These are phyloP conservation scores for Trachythela sp. DNA, from an alignment of 64 coral and sea anemone genomes.

Conservation along the genomic window DNA sequence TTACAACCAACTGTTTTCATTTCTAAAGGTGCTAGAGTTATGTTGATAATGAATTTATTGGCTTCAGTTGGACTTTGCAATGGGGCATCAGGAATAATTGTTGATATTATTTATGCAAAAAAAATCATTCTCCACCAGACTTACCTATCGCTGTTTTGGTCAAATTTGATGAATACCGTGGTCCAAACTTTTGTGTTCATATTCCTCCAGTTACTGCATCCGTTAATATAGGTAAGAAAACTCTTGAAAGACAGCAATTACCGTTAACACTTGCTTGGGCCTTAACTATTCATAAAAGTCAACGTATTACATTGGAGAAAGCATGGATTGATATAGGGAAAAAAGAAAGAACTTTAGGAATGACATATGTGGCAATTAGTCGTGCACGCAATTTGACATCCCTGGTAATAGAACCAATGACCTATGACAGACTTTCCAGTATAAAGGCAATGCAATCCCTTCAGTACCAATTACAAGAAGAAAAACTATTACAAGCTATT, in stretches of 20 bases:
- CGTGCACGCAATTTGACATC: slow-evolving; percentile 2
- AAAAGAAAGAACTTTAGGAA: slow-evolving; percentile 15
- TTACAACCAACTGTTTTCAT: neutral
- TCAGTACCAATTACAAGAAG: neutral
- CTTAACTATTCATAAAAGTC: neutral
- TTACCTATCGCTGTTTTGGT: slow-evolving; percentile 5
- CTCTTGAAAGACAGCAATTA: neutral
- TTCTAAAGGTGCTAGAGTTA: slow-evolving; percentile 1
- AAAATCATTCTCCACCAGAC: slow-evolving; percentile 11
- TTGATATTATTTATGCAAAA: slow-evolving; percentile 19
- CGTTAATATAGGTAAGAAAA: neutral
- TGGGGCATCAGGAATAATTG: slow-evolving; percentile 4
- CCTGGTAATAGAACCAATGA: neutral
- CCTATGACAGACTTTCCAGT: neutral
- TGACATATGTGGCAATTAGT: neutral
- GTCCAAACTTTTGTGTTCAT: slow-evolving; percentile 6
- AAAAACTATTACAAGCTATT: neutral
- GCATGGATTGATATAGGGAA: too few species aligned
- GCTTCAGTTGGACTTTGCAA: slow-evolving; percentile 6
- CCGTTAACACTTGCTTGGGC: neutral
- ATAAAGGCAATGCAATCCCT: neutral
- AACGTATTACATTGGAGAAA: too few species aligned
- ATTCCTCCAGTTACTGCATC: neutral
- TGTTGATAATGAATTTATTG: slow-evolving; percentile 6
- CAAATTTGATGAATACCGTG: slow-evolving; percentile 10